Base-by-base conservation (phyloP, 2,797 vertebrate genomes). In the Podarcis siculus region DNA sequence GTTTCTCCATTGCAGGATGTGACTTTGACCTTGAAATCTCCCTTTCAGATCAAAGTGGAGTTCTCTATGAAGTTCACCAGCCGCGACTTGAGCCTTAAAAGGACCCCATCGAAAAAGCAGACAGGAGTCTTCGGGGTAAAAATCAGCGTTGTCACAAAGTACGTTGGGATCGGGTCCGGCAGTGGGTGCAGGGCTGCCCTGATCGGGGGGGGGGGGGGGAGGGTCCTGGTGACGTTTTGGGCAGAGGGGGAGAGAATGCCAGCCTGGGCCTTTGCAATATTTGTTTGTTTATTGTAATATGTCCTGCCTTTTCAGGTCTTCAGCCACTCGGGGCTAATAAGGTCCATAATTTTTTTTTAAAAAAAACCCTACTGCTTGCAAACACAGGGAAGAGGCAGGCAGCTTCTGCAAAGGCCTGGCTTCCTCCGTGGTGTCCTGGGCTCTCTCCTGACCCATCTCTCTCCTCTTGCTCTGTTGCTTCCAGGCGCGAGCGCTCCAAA, bases 61-160 rank as follows among this genome's bases (percentile, higher is more conserved):
- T 99, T 99, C 96, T 99, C 99, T 91, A 99, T 99, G 98, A 99
- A 99, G 95, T 99, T 99, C 94, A 99, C 98, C 0, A 99, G 98
- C 96, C 98, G 99, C 87, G 98, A 99, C 92, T 97, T 99, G 97
- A 99, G 99, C 94, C 96, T 99, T 92, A 99, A 99, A 97, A 98
- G 99, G 94, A 99, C 98, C 0, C 99, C 98, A 0, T 99, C 99
- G 89, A 99, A 99, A 95, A 99, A 99, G 93, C 99, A 99, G 96
- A 99, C 98, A 0, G 99, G 99, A 0, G 99, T 99, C 95, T 99
- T 99, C 3, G 99, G 99, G 80, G 99, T 99, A 95, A 99, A 99
- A 95, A 99, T 99, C 97, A 99, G 98, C 0, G 98, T 99, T 0
- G 99, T 99, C 93, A 99, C 99, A 78, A 99, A 99, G 99, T 99